Conservation (phyloP, 2,888 invertebrate species). For the Neoaliturus tenellus region DNA sequence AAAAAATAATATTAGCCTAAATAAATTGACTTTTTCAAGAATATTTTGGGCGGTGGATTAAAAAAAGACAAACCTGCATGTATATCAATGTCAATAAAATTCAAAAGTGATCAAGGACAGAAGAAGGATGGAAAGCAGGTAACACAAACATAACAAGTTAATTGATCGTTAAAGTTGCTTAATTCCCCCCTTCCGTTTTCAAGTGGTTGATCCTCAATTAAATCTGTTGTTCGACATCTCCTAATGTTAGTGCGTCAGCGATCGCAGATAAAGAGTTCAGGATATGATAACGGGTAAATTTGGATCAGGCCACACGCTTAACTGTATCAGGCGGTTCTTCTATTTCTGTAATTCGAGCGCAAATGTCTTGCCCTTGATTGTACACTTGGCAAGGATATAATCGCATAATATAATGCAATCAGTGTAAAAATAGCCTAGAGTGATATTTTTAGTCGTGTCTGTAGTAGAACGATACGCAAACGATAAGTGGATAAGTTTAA, state of each 20-base stretch:
- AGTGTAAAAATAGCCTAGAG: not conserved
- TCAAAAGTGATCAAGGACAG: no score
- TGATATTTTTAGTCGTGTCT: not conserved
- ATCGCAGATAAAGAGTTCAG: not conserved
- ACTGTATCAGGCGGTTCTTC: not conserved
- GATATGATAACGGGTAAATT: conserved; percentile 2
- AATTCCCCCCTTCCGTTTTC: no score
- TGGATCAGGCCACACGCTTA: not conserved
- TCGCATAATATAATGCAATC: not conserved
- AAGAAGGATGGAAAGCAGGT: no score
- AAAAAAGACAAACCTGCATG: no score
- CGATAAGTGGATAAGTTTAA: no score
- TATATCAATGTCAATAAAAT: no score
- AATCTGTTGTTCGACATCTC: not conserved
- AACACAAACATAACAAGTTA: no score
- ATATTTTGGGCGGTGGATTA: no score
- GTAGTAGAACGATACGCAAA: not conserved
- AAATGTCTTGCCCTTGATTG: not conserved
- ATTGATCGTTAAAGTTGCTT: no score
- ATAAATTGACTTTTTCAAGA: no score
- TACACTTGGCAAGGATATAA: not conserved
- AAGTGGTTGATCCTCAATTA: no score
- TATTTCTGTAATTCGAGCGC: not conserved
- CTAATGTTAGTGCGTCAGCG: not conserved
- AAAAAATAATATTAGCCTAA: no score